These are phyloP conservation scores for Drosophila subsilvestris DNA, from an alignment of 2,888 invertebrate genomes.

Conservation along the genomic window DNA sequence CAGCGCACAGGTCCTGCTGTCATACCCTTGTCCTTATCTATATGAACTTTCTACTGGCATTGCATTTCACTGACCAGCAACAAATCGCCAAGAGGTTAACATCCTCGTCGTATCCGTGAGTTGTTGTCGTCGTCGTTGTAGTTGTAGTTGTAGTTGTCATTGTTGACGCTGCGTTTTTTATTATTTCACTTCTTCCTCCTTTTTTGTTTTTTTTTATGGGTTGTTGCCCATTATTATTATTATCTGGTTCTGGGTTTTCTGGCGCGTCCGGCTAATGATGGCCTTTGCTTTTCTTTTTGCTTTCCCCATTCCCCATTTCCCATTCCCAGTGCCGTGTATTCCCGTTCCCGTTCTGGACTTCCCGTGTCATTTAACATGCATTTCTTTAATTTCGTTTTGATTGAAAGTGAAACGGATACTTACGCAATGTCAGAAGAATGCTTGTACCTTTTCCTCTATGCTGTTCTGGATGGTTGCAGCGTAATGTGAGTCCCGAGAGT, in stretches of 20 bases:
- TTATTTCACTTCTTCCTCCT: constrained; percentile 32
- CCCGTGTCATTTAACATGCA: constrained; percentile 67
- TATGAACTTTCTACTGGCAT: background rate
- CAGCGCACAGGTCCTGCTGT: constrained; percentile 44
- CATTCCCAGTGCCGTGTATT: background rate
- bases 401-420: constrained; percentile 69
- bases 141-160: background rate
- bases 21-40: constrained; percentile 51
- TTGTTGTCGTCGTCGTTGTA: background rate
- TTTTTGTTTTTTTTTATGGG: constrained; percentile 22
- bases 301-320: constrained; percentile 9
- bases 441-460: background rate
- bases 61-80: constrained; percentile 23
- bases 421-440: constrained; percentile 12
- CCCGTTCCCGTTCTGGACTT: constrained; percentile 25
- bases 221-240: constrained; percentile 59
- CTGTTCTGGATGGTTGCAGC: constrained; percentile 26
- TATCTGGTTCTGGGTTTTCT: constrained; percentile 41
- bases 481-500: constrained; percentile 32
- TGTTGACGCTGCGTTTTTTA: constrained; percentile 12
- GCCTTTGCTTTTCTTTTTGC: constrained; percentile 46
- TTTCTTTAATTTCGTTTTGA: constrained; percentile 62
- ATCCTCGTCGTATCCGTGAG: constrained; percentile 7
- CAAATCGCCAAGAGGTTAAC: constrained; percentile 54
- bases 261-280: constrained; percentile 54